Evolutionary conservation across 2,888 invertebrate species (phyloP).

Genomic region (Arrhopalites spinosus): DNA sequence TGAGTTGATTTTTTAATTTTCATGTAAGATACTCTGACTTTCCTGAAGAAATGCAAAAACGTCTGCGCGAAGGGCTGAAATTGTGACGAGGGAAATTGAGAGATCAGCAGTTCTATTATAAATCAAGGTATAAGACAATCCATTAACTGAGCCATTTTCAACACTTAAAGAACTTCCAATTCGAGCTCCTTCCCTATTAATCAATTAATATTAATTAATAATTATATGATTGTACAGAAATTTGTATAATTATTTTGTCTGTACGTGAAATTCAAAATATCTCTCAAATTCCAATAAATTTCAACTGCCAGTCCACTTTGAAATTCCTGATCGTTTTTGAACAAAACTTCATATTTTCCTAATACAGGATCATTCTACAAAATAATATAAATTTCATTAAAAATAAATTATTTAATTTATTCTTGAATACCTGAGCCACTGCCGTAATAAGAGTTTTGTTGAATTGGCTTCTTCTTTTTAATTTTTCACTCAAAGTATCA

Average conservation of each 20-base stretch:
- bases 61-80: neutral
- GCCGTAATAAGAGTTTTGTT: neutral
- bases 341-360: neutral
- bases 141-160: neutral
- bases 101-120: neutral
- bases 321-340: neutral
- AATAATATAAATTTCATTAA: neutral
- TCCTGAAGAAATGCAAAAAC: constrained; percentile 11
- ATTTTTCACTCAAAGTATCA: neutral
- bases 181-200: neutral
- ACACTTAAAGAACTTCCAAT: neutral
- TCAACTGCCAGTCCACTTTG: neutral
- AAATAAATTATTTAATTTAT: neutral
- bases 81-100: constrained; percentile 7
- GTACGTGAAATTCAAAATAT: constrained; percentile 23
- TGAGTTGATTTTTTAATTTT: too few relatives aligned
- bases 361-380: neutral
- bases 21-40: constrained; percentile 9
- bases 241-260: neutral
- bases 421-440: constrained; percentile 16
- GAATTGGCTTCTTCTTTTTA: constrained; percentile 5
- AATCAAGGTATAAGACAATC: constrained; percentile 3
- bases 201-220: neutral
- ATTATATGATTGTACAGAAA: neutral
- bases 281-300: constrained; percentile 8